Evolutionary conservation across 1,140 invertebrate genomes (phyloP).

Genomic region (Anadara kagoshimensis): DNA sequence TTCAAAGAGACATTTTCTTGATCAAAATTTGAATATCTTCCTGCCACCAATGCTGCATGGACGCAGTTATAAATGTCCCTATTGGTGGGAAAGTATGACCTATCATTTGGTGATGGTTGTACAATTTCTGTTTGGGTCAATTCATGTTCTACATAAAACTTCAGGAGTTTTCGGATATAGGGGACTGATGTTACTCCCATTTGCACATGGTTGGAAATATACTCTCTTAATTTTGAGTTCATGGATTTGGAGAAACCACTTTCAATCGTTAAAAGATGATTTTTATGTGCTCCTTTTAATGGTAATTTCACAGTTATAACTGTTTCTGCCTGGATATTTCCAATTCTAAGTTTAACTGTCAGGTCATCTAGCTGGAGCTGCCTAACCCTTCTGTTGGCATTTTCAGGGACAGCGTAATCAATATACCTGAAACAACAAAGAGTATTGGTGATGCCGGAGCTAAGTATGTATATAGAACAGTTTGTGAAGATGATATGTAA

Average conservation of each 20-base stretch:
- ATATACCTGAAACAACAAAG: slow-evolving; percentile 7
- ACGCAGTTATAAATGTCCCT: slow-evolving; percentile 9
- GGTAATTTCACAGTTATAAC: slow-evolving; percentile 4
- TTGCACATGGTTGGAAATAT: not conserved
- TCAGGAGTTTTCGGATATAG: not conserved
- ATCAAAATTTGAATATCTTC: not conserved
- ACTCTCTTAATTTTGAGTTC: not conserved
- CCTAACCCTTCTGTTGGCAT: not conserved
- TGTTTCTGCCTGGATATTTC: not conserved
- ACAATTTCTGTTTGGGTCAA: not conserved
- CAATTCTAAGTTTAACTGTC: not conserved
- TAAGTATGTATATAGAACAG: not conserved
- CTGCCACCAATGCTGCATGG: not conserved
- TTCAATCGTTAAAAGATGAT: slow-evolving; percentile 7
- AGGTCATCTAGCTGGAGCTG: not conserved
- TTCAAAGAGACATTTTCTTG: slow-evolving; percentile 4
- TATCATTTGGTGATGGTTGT: not conserved
- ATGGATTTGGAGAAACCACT: slow-evolving; percentile 7
- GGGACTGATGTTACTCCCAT: slow-evolving; percentile 9
- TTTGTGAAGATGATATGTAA: too few species aligned
- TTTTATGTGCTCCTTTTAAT: slow-evolving; percentile 1
- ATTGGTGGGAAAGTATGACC: slow-evolving; percentile 5
- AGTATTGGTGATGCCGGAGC: not conserved
- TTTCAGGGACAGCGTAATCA: not conserved
- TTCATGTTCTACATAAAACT: not conserved